phyloP scores from a whole-genome alignment of 2,797 vertebrate species.

The Lycodopsis pacificus region DNA sequence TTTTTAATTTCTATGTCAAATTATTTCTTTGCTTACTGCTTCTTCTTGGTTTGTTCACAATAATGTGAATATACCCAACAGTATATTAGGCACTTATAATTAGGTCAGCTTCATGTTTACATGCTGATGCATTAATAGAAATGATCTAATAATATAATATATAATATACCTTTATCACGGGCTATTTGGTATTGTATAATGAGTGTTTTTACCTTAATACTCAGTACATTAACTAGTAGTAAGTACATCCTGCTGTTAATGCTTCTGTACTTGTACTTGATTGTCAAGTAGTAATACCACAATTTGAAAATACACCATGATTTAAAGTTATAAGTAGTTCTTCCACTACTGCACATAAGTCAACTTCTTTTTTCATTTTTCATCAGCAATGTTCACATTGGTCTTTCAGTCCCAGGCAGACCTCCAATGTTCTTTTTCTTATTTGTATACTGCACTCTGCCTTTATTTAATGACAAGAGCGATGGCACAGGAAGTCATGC shows the following conservation, averaged over 20 bases:
- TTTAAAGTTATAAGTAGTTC: not conserved
- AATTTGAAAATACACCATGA: not conserved
- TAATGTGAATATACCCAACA: not conserved
- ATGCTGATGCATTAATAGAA: not conserved
- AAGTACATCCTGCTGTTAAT: not conserved
- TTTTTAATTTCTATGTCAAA: not conserved
- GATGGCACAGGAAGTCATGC: constrained; percentile 11
- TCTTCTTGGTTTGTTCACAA: not conserved
- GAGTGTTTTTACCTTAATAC: not conserved
- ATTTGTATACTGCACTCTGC: constrained; percentile 2
- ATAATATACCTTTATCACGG: not conserved
- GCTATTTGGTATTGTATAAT: not conserved
- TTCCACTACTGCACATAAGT: not conserved
- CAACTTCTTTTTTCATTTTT: not conserved
- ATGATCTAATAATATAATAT: not conserved
- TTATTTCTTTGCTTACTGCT: not conserved
- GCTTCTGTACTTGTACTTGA: not conserved
- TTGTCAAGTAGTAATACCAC: not conserved
- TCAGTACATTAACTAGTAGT: not conserved
- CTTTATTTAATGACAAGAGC: constrained; percentile 11
- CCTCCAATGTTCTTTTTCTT: not conserved
- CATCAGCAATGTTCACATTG: not conserved
- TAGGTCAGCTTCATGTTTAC: not conserved
- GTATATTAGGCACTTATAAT: not conserved
- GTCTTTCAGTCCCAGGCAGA: not conserved